These are phyloP conservation scores for Heteromyza rotundicornis DNA, from an alignment of 2,888 invertebrate genomes.

Conservation along the genomic window DNA sequence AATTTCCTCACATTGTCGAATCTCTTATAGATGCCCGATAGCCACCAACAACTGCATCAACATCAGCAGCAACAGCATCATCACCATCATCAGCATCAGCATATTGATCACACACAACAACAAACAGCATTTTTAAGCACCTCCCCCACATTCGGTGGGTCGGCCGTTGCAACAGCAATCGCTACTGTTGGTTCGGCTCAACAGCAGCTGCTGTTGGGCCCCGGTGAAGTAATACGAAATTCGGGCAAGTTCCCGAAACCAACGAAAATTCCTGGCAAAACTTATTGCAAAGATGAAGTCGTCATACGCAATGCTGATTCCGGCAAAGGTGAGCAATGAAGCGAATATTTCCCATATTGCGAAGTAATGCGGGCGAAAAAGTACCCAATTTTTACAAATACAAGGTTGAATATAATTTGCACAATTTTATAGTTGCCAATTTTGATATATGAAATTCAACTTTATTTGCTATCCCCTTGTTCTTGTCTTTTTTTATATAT, in stretches of 20 bases:
- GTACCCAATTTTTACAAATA: too few relatives aligned
- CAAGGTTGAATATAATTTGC: too few relatives aligned
- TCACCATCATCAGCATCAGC: too few relatives aligned
- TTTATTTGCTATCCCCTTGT: background rate
- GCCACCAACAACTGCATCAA: slow-evolving; percentile 41
- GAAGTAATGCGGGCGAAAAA: too few relatives aligned
- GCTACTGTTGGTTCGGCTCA: slow-evolving; percentile 57
- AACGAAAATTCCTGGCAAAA: slow-evolving; percentile 89
- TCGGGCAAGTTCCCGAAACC: slow-evolving; percentile 89
- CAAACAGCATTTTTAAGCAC: slow-evolving; percentile 64
- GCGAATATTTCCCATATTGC: too few relatives aligned
- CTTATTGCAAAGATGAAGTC: slow-evolving; percentile 93
- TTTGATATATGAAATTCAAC: slow-evolving; percentile 5
- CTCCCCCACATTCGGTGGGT: slow-evolving; percentile 64
- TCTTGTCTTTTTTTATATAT: slow-evolving; percentile 23
- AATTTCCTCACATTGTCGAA: slow-evolving; percentile 10
- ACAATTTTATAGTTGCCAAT: slow-evolving; percentile 2
- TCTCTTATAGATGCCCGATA: slow-evolving; percentile 42
- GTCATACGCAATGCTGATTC: slow-evolving; percentile 94
- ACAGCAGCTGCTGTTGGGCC: slow-evolving; percentile 68
- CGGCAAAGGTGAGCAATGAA: slow-evolving; percentile 80
- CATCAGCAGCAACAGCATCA: background rate
- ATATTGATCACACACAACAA: slow-evolving; percentile 43
- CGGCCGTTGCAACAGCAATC: slow-evolving; percentile 52
- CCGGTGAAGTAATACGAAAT: slow-evolving; percentile 85